phyloP scores from a whole-genome alignment of 2,888 invertebrate genomes.

The Nezara viridula region DNA sequence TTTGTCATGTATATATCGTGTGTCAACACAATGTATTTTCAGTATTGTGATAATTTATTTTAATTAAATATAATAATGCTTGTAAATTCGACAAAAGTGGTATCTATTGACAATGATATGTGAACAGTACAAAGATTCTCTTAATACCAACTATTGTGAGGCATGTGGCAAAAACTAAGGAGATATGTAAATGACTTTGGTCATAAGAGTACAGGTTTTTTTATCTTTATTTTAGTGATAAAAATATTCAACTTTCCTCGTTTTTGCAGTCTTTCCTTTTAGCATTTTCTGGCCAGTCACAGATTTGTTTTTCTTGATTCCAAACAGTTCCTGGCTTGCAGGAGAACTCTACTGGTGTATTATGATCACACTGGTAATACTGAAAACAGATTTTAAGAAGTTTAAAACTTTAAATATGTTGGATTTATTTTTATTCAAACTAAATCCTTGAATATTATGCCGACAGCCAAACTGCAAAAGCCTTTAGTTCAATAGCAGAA shows the following conservation, averaged over 20 bases:
- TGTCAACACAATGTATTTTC: not conserved
- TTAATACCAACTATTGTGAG: not conserved
- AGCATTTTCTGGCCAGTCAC: slow-evolving; percentile 85
- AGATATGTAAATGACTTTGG: not conserved
- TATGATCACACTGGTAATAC: slow-evolving; percentile 90
- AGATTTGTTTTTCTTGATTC: slow-evolving; percentile 78
- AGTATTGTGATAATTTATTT: not conserved
- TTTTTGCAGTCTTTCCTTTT: slow-evolving; percentile 66
- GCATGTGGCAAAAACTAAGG: not conserved
- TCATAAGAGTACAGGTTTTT: not conserved
- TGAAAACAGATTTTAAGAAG: slow-evolving; percentile 69
- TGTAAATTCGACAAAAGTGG: not conserved
- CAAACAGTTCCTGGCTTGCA: slow-evolving; percentile 84
- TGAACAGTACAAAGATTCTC: not conserved
- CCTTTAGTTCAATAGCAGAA: too few relatives aligned
- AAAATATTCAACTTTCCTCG: not conserved
- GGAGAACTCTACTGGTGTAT: slow-evolving; percentile 79
- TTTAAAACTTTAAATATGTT: not conserved
- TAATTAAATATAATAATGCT: not conserved
- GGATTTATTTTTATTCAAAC: not conserved
- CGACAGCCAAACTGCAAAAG: too few relatives aligned
- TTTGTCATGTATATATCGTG: not conserved
- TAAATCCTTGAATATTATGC: too few relatives aligned
- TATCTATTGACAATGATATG: too few relatives aligned
- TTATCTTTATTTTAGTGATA: not conserved